Percentiles rank a stretch among this genome's conserved stretches.
Conservation (phyloP, 2,888 invertebrate species). For the Metopia argyrocephala region DNA sequence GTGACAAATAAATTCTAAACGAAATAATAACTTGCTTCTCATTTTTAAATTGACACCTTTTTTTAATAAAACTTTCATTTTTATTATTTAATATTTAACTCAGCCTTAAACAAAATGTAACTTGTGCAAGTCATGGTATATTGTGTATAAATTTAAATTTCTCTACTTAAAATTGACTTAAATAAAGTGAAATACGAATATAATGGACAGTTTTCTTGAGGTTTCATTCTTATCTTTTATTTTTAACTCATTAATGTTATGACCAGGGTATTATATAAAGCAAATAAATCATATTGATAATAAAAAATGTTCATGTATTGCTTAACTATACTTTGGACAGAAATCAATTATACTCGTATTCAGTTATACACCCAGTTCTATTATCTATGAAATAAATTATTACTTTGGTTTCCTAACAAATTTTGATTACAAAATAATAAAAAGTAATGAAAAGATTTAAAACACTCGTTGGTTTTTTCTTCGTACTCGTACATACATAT, state of each 20-base stretch:
- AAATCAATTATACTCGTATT: not conserved
- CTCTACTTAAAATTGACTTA: conserved; percentile 8
- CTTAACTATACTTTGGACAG: not conserved
- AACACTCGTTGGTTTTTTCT: no score
- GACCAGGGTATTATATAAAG: not conserved
- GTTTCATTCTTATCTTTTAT: conserved; percentile 21
- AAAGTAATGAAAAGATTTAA: conserved; percentile 10
- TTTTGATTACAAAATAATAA: conserved; percentile 25
- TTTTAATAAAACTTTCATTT: not conserved
- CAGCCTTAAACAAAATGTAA: not conserved
- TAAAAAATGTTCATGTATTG: not conserved
- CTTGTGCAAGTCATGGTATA: not conserved
- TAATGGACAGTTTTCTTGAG: conserved; percentile 12
- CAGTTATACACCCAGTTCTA: not conserved
- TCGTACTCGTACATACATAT: no score
- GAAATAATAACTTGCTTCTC: no score
- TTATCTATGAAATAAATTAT: not conserved
- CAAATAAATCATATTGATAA: conserved; percentile 40
- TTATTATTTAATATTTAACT: not conserved
- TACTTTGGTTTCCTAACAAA: conserved; percentile 7
- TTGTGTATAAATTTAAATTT: conserved; percentile 25
- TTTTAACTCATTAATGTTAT: not conserved
- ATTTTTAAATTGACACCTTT: not conserved
- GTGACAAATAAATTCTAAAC: no score
- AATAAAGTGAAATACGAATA: not conserved